phyloP scores from a whole-genome alignment of 2,888 invertebrate species.

The Troides oblongomaculatus region DNA sequence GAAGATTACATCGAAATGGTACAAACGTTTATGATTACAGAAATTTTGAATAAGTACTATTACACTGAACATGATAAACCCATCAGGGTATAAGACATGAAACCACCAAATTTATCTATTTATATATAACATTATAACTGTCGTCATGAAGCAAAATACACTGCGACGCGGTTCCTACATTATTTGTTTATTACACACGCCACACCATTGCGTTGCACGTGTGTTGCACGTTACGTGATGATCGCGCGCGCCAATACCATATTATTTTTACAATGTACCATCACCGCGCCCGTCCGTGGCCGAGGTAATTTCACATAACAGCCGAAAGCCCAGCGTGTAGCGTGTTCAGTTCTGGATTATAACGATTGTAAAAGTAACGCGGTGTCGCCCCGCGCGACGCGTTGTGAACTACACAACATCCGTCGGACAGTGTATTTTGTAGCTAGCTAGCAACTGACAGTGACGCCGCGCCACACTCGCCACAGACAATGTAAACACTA shows the following conservation, averaged over 20 bases:
- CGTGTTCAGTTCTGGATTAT: too few species aligned
- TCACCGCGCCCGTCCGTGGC: too few species aligned
- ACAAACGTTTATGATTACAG: conserved; percentile 65
- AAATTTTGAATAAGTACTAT: conserved; percentile 74
- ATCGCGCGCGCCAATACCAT: conserved; percentile 6
- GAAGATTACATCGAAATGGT: conserved; percentile 70
- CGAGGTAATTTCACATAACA: too few species aligned
- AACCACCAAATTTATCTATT: conserved; percentile 55
- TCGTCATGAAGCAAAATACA: conserved; percentile 43
- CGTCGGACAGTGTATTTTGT: conserved; percentile 37
- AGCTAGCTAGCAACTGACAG: conserved; percentile 38
- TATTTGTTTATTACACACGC: not conserved
- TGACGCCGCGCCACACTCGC: conserved; percentile 37
- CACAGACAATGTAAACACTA: conserved; percentile 13
- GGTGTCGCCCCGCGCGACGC: not conserved
- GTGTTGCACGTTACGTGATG: not conserved
- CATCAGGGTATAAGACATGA: conserved; percentile 58
- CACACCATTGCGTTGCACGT: not conserved
- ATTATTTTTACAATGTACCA: conserved; percentile 5
- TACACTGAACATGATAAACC: conserved; percentile 73
- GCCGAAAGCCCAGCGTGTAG: too few species aligned
- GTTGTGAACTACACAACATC: not conserved
- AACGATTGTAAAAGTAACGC: conserved; percentile 7
- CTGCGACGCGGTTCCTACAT: conserved; percentile 32
- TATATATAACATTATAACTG: conserved; percentile 40